These are phyloP conservation scores for Neotragus pygmaeus DNA, from an alignment of 2,113 vertebrate species.

Conservation along the genomic window DNA sequence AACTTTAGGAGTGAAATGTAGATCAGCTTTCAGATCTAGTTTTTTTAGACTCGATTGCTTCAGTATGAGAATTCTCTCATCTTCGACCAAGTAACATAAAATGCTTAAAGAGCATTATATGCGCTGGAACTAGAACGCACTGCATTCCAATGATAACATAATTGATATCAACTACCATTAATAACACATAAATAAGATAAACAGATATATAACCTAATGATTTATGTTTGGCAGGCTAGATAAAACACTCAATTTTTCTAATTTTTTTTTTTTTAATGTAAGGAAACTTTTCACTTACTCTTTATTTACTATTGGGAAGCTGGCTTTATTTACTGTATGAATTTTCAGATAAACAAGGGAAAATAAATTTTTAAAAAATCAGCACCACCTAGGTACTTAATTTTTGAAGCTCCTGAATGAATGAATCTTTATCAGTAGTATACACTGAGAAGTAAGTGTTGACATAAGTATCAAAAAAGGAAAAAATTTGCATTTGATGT, in stretches of 20 bases:
- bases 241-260: not conserved
- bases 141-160: not conserved
- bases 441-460: not conserved
- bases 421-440: not conserved
- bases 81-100: not conserved
- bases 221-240: not conserved
- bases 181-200: not conserved
- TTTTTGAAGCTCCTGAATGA: conserved; percentile 2
- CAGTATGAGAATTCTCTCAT: not conserved
- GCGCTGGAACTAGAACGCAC: not conserved
- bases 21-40: conserved; percentile 42
- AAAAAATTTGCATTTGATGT: not conserved
- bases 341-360: not conserved
- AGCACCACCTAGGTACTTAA: not conserved
- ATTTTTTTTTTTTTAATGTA: not conserved
- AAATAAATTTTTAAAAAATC: not conserved
- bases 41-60: conserved; percentile 23
- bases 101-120: conserved; percentile 2
- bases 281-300: not conserved
- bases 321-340: not conserved
- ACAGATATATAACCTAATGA: not conserved
- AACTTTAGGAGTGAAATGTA: conserved; percentile 43
- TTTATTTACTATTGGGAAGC: not conserved
- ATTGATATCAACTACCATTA: not conserved
- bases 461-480: not conserved